Conservation (phyloP, 2,888 invertebrate genomes). For the Melanophora roralis region DNA sequence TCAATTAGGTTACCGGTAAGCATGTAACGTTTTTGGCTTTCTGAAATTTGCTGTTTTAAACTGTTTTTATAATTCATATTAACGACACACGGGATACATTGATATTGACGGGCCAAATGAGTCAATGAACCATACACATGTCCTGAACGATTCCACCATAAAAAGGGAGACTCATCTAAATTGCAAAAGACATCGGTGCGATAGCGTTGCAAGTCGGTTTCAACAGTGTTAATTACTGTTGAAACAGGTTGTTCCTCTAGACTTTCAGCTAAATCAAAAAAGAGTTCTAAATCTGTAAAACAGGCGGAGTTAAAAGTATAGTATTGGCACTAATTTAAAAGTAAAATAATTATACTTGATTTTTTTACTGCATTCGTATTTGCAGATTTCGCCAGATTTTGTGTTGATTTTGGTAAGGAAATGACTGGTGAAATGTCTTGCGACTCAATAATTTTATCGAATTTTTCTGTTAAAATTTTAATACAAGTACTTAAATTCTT, state of each 20-base stretch:
- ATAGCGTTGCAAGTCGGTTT: slow-evolving; percentile 73
- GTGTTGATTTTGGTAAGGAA: slow-evolving; percentile 27
- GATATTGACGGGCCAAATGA: slow-evolving; percentile 71
- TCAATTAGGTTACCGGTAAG: slow-evolving; percentile 72
- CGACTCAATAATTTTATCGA: slow-evolving; percentile 67
- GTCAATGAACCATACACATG: slow-evolving; percentile 71
- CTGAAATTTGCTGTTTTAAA: slow-evolving; percentile 72
- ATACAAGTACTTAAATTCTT: slow-evolving; percentile 68
- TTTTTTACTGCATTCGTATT: slow-evolving; percentile 51
- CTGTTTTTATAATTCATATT: slow-evolving; percentile 72
- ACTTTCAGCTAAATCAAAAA: slow-evolving; percentile 71
- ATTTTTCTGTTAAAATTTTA: slow-evolving; percentile 69
- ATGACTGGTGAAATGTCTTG: slow-evolving; percentile 45
- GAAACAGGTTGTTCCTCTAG: slow-evolving; percentile 57
- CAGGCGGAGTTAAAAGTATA: not conserved
- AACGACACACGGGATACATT: slow-evolving; percentile 74
- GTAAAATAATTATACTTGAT: slow-evolving; percentile 53
- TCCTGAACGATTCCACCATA: slow-evolving; percentile 75
- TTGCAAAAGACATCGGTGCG: slow-evolving; percentile 72
- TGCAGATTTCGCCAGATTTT: slow-evolving; percentile 43
- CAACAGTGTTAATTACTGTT: slow-evolving; percentile 68
- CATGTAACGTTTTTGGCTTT: slow-evolving; percentile 71
- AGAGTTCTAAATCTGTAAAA: slow-evolving; percentile 71
- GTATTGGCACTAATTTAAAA: no score
- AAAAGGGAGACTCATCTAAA: slow-evolving; percentile 74